Base-by-base conservation (phyloP, 2,797 vertebrate genomes). In the Sphenodon punctatus region DNA sequence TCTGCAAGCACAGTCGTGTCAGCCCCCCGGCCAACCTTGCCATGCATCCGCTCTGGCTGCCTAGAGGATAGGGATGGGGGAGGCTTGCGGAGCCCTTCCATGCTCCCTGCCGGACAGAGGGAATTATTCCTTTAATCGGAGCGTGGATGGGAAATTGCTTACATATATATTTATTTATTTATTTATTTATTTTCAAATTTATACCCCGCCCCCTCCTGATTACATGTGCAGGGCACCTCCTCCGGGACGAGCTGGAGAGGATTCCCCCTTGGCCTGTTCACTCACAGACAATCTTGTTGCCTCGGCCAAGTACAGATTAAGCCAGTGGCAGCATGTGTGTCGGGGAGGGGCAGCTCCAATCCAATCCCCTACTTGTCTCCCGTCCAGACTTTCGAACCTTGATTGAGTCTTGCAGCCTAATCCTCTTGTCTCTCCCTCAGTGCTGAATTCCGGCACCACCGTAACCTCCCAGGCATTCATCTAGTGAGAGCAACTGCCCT, bases 51-150 rank as follows among this genome's bases (percentile, higher is more conserved):
- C 30, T 27, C 10, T 30, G 51, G 30, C 42, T 45, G 63, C 48
- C n/a, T 9, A 27, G 48, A 30, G 34, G 83, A 53, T 64, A 38
- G 41, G 13, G 5, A 30, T 42, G 8, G 6, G 65, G 76, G 78
- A 27, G 49, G 60, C 14, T 49, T 12, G 32, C 51, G 32, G 27
- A 11, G 61, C 75, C 82, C 48, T 38, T 11, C 15, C 30, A 0
- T 0, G 38, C 25, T 55, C 78, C 86, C 64, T 51, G 59, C 1
- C 17, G 5, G 1, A 34, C 36, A 59, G 64, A 4, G 0, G 38
- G 82, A 89, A 91, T 91, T 89, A 89, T 72, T 66, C 49, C 39
- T 84, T 90, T 88, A 89, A 90, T 91, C 85, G 72, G 78, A 66
- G 19, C 4, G 76, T 75, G 78, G 56, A 11, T 69, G 58, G 67